Percentiles rank a stretch among this genome's conserved stretches.
phyloP scores from a whole-genome alignment of 2,888 invertebrate species.

The Fragum whitleyi region DNA sequence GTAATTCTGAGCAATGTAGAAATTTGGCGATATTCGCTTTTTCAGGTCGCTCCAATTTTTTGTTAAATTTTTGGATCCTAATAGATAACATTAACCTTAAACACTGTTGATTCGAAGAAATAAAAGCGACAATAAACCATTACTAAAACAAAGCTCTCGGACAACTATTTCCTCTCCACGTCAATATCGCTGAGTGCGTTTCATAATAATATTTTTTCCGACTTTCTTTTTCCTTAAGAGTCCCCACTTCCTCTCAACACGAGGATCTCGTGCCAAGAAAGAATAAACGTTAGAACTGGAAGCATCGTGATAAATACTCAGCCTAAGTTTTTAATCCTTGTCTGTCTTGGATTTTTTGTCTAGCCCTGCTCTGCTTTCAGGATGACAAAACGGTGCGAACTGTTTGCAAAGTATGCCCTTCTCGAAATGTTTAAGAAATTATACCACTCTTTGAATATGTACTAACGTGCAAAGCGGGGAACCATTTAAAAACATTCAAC shows the following conservation, averaged over 20 bases:
- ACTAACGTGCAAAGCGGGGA: no score
- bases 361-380: no score
- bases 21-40: no score
- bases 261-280: conserved; percentile 50
- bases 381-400: no score
- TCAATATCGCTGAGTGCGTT: conserved; percentile 58
- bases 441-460: no score
- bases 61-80: no score
- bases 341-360: background rate
- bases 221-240: conserved; percentile 61
- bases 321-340: background rate
- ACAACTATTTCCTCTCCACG: conserved; percentile 19
- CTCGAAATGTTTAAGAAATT: no score
- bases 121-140: conserved; percentile 14
- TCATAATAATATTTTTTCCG: conserved; percentile 66
- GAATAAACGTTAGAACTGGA: conserved; percentile 45
- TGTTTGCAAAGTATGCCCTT: no score
- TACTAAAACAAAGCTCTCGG: conserved; percentile 44
- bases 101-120: background rate
- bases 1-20: no score
- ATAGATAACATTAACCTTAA: no score
- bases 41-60: no score
- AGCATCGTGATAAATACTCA: conserved; percentile 31
- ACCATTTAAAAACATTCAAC: no score
- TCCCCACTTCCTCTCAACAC: conserved; percentile 64